These are phyloP conservation scores for Botrylloides violaceus DNA, from an alignment of 23 tunicate species.

Conservation along the genomic window DNA sequence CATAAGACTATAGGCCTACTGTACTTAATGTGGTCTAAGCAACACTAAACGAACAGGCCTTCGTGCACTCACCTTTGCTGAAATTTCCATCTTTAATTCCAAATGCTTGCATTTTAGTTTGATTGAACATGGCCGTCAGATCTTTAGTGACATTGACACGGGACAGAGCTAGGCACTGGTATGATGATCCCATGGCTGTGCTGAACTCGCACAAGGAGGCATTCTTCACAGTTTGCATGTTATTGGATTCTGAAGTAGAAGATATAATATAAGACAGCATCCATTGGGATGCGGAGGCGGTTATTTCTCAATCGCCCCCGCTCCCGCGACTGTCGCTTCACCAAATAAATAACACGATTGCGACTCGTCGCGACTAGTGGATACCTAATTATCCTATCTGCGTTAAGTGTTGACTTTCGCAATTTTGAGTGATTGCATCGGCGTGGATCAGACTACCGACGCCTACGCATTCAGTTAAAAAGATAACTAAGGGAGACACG, in stretches of 20 bases:
- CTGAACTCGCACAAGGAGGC: not conserved
- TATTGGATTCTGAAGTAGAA: not conserved
- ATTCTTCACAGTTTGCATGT: not conserved
- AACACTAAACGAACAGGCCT: not conserved
- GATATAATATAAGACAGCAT: not conserved
- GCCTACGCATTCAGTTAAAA: too few relatives aligned
- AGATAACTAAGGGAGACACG: too few relatives aligned
- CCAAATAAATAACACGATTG: too few relatives aligned
- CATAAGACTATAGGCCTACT: too few relatives aligned
- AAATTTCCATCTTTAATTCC: conserved; percentile 5
- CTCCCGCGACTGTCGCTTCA: too few relatives aligned
- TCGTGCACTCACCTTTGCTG: conserved; percentile 8
- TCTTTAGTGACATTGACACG: not conserved
- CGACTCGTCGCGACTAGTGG: too few relatives aligned
- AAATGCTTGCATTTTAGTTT: conserved; percentile 26
- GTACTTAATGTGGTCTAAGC: not conserved
- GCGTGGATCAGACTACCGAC: too few relatives aligned
- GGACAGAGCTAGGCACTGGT: not conserved
- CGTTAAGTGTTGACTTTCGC: too few relatives aligned
- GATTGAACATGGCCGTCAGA: not conserved
- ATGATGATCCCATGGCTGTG: not conserved
- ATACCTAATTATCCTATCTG: too few relatives aligned
- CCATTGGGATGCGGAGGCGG: too few relatives aligned
- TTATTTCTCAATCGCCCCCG: too few relatives aligned
- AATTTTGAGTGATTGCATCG: too few relatives aligned